These are phyloP conservation scores for Clarias magur DNA, from an alignment of 2,113 vertebrate genomes.

Conservation along the genomic window DNA sequence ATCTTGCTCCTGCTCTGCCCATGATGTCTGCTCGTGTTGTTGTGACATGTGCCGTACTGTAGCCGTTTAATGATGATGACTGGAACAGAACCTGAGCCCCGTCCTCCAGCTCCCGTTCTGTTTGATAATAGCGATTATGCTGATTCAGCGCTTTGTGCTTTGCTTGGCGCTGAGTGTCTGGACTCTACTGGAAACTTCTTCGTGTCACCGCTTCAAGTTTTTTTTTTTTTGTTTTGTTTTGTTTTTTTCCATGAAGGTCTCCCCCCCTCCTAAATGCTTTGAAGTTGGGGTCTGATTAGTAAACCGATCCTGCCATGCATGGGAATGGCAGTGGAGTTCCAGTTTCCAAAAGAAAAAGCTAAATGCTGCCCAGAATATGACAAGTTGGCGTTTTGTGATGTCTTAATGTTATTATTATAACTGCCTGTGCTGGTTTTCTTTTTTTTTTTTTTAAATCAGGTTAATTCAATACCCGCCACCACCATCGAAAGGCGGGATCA, in stretches of 20 bases:
- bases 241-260: slow-evolving; percentile 40
- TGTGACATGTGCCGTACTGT: not conserved
- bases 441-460: slow-evolving; percentile 68
- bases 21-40: not conserved
- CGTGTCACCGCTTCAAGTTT: slow-evolving; percentile 35
- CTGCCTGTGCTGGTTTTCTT: not conserved
- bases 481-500: slow-evolving; percentile 87
- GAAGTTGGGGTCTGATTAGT: slow-evolving; percentile 39
- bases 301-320: slow-evolving; percentile 19
- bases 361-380: slow-evolving; percentile 4
- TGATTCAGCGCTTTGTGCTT: slow-evolving; percentile 37
- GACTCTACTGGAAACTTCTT: slow-evolving; percentile 27
- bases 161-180: slow-evolving; percentile 29
- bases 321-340: slow-evolving; percentile 17
- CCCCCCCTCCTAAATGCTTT: slow-evolving; percentile 21
- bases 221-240: too few species aligned
- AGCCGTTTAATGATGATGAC: slow-evolving; percentile 13
- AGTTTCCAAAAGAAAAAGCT: slow-evolving; percentile 15
- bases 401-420: not conserved
- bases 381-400: slow-evolving; percentile 24
- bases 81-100: not conserved
- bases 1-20: not conserved
- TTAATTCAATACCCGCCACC: slow-evolving; percentile 91
- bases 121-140: slow-evolving; percentile 25
- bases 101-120: not conserved